These are phyloP conservation scores for Chloebia gouldiae DNA, from an alignment of 2,113 vertebrate genomes.

Conservation along the genomic window DNA sequence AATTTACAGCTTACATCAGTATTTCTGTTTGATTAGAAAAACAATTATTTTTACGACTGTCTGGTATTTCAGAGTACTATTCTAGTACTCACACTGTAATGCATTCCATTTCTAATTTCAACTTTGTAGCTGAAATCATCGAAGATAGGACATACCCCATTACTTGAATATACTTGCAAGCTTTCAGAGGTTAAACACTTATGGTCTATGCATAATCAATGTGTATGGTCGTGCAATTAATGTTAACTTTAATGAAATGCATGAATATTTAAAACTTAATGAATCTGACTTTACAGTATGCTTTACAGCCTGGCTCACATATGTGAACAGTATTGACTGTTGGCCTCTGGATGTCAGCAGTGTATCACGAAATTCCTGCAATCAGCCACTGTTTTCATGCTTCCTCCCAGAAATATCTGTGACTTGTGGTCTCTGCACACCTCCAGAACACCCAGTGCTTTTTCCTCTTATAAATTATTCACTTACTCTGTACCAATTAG, in stretches of 20 bases:
- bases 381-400: slow-evolving; percentile 16
- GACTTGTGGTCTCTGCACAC: slow-evolving; percentile 64
- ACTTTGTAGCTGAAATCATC: not conserved
- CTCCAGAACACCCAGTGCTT: slow-evolving; percentile 70
- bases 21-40: not conserved
- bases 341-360: slow-evolving; percentile 83
- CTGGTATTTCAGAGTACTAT: not conserved
- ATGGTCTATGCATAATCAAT: slow-evolving; percentile 56
- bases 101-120: slow-evolving; percentile 11
- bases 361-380: slow-evolving; percentile 49
- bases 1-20: not conserved
- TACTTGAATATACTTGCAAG: slow-evolving; percentile 49
- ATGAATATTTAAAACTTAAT: slow-evolving; percentile 62
- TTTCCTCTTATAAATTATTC: slow-evolving; percentile 83
- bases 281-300: slow-evolving; percentile 14
- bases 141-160: slow-evolving; percentile 19
- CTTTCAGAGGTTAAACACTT: slow-evolving; percentile 64
- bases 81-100: not conserved
- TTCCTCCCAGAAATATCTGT: slow-evolving; percentile 67
- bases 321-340: slow-evolving; percentile 48
- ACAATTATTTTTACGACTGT: not conserved
- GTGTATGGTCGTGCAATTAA: slow-evolving; percentile 50
- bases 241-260: slow-evolving; percentile 64
- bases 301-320: not conserved
- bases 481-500: slow-evolving; percentile 83